phyloP scores from a whole-genome alignment of 2,888 invertebrate species.

The Hypolimnas misippus region DNA sequence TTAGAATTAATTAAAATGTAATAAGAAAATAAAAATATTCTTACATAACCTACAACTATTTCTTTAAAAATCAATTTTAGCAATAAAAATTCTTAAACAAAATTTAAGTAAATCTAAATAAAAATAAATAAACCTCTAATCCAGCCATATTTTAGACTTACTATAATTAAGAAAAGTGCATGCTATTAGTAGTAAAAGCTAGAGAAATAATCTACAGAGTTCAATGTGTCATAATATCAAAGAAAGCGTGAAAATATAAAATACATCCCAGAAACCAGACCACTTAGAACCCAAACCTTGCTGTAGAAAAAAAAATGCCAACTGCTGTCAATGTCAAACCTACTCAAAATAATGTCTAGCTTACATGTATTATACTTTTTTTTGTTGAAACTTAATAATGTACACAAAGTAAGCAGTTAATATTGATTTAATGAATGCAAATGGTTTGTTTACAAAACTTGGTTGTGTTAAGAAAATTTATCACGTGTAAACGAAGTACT shows the following conservation, averaged over 20 bases:
- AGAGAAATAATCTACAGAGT: not conserved
- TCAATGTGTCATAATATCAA: not conserved
- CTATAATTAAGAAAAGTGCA: not conserved
- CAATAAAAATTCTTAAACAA: not conserved
- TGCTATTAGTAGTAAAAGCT: conserved; percentile 1
- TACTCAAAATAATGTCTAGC: not conserved
- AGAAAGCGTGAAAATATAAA: conserved; percentile 5
- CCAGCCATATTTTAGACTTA: not conserved
- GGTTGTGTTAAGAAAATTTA: not conserved
- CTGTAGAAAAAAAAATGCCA: conserved; percentile 1
- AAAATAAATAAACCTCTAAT: not conserved
- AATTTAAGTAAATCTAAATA: not conserved
- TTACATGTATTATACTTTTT: not conserved
- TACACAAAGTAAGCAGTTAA: not conserved
- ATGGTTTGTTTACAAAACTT: not conserved
- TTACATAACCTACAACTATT: not conserved
- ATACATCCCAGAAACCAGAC: not conserved
- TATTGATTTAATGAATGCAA: not conserved
- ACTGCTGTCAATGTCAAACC: not conserved
- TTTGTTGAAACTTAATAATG: too few species aligned
- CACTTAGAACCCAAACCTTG: not conserved
- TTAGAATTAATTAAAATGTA: too few species aligned
- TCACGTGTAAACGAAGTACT: not conserved
- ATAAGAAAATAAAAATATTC: too few species aligned
- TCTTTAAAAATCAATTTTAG: not conserved